Evolutionary conservation across 2,113 vertebrate species (phyloP).

Genomic region (Eolophus roseicapilla): DNA sequence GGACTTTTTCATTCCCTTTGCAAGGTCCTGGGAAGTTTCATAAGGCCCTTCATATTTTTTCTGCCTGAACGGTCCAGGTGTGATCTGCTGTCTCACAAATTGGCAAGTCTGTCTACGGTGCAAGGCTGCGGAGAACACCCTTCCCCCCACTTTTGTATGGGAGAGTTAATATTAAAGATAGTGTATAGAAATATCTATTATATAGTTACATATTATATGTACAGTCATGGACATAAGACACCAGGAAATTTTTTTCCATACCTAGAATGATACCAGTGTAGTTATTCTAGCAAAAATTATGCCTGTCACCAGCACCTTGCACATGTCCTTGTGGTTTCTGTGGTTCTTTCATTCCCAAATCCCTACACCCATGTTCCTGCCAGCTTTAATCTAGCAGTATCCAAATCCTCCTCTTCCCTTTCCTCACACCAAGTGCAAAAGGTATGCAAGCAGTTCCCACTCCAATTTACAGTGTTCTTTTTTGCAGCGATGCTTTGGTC

Average conservation of each 20-base stretch:
- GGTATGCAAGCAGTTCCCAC: not conserved
- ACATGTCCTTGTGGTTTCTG: not conserved
- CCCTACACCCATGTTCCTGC: not conserved
- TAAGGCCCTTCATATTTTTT: not conserved
- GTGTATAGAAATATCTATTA: not conserved
- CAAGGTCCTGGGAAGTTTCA: not conserved
- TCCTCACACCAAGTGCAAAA: not conserved
- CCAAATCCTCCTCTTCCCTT: not conserved
- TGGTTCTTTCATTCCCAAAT: not conserved
- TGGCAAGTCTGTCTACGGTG: not conserved
- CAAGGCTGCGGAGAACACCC: not conserved
- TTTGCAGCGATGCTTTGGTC: accelerated
- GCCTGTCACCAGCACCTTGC: not conserved
- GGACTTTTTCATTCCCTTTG: not conserved
- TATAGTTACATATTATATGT: not conserved
- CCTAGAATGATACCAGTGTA: not conserved
- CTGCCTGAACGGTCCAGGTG: not conserved
- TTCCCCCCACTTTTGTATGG: not conserved
- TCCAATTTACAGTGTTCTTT: not conserved
- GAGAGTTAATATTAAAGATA: not conserved
- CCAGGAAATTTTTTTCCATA: not conserved
- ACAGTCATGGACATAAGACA: not conserved
- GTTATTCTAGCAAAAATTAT: not conserved
- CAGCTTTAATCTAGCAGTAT: not conserved
- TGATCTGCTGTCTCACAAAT: not conserved